These are phyloP conservation scores for Eupithecia pulchellata DNA, from an alignment of 2,888 invertebrate species.

Conservation along the genomic window DNA sequence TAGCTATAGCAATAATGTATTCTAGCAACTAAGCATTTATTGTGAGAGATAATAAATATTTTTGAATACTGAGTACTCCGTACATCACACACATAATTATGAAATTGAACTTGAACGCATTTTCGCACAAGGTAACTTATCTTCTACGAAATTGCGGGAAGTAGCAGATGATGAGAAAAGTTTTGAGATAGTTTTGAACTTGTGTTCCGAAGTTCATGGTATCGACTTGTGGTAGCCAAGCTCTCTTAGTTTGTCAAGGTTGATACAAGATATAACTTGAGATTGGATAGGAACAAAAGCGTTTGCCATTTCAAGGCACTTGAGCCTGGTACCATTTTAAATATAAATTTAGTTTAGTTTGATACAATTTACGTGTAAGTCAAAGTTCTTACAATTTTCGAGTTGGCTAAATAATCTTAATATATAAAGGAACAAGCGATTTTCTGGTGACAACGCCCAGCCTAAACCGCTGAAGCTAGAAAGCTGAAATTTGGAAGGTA, in stretches of 20 bases:
- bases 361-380: neutral
- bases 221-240: neutral
- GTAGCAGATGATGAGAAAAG: neutral
- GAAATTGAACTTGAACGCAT: neutral
- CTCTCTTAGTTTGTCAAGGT: neutral
- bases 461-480: too few relatives aligned
- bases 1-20: too few relatives aligned
- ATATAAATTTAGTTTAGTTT: neutral
- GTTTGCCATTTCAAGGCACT: neutral
- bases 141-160: neutral
- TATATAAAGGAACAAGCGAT: too few relatives aligned
- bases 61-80: too few relatives aligned
- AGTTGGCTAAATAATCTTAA: neutral
- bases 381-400: neutral
- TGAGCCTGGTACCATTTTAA: neutral
- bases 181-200: neutral
- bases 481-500: too few relatives aligned
- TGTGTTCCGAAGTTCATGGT: constrained; percentile 1
- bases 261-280: neutral
- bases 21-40: too few relatives aligned
- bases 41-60: too few relatives aligned
- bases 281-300: neutral
- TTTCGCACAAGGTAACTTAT: neutral
- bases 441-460: too few relatives aligned
- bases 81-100: neutral